Evolutionary conservation across 2,797 vertebrate genomes (phyloP).

Genomic region (Thalassophryne amazonica): DNA sequence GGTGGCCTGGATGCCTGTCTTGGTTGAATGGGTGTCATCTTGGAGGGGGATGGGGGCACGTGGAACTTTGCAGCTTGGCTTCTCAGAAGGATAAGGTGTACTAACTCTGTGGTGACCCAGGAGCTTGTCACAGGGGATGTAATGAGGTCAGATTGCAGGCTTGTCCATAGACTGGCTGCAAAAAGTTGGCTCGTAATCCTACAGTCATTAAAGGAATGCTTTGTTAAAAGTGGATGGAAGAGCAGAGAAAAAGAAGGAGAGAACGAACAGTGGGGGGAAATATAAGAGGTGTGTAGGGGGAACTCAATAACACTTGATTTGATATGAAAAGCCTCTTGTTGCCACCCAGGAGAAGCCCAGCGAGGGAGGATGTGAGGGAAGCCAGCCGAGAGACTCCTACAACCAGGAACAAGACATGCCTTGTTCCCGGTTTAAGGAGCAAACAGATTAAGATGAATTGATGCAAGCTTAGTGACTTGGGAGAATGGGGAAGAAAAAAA

Average conservation of each 20-base stretch:
- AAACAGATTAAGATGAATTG: conserved; percentile 83
- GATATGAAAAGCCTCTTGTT: conserved; percentile 81
- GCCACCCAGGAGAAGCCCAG: conserved; percentile 78
- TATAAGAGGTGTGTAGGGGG: conserved; percentile 73
- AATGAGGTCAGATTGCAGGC: conserved; percentile 86
- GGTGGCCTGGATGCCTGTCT: conserved; percentile 49
- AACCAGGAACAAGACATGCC: conserved; percentile 80
- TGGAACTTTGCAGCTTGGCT: conserved; percentile 34
- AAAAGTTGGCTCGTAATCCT: conserved; percentile 79
- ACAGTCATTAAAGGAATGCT: conserved; percentile 81
- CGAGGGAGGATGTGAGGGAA: conserved; percentile 77
- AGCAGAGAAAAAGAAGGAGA: conserved; percentile 54
- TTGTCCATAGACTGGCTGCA: conserved; percentile 74
- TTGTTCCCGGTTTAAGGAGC: conserved; percentile 83
- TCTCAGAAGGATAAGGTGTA: conserved; percentile 71
- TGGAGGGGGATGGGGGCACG: conserved; percentile 38
- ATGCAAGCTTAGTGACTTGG: conserved; percentile 81
- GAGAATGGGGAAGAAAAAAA: conserved; percentile 67
- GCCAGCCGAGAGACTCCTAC: conserved; percentile 75
- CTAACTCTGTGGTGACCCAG: conserved; percentile 65
- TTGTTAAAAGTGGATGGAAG: conserved; percentile 76
- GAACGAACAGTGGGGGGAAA: conserved; percentile 56
- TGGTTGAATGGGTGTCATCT: conserved; percentile 54
- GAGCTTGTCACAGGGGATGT: conserved; percentile 79
- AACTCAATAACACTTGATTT: conserved; percentile 85